Evolutionary conservation across 1,140 invertebrate genomes (phyloP).

Genomic region (Sitobion miscanthi): DNA sequence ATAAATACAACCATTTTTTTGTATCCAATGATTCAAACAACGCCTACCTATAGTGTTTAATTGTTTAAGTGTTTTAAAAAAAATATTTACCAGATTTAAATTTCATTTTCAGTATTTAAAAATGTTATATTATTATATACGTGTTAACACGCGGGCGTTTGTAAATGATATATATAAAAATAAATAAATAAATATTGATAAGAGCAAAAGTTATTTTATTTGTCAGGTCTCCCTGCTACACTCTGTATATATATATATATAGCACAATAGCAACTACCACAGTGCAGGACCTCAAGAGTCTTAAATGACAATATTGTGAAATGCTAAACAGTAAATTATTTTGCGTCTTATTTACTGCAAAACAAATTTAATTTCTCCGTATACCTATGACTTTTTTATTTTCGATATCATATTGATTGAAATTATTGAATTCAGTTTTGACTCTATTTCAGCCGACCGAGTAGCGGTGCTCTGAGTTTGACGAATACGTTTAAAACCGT

Average conservation of each 20-base stretch:
- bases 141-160: no score
- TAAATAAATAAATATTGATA: no score
- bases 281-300: background rate
- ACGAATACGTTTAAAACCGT: background rate
- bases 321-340: background rate
- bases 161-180: no score
- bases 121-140: no score
- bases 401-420: background rate
- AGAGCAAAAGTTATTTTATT: no score
- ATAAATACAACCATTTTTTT: background rate
- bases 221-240: no score
- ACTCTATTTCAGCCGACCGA: background rate
- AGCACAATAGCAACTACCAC: background rate
- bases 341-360: background rate
- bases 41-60: no score
- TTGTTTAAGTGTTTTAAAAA: no score
- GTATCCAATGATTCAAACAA: no score
- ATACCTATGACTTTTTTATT: background rate
- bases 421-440: background rate
- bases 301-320: background rate
- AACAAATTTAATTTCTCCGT: background rate
- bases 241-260: background rate
- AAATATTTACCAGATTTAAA: no score
- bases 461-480: background rate
- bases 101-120: no score